Evolutionary conservation across 2,113 vertebrate species (phyloP).

Genomic region (Blennius ocellaris): DNA sequence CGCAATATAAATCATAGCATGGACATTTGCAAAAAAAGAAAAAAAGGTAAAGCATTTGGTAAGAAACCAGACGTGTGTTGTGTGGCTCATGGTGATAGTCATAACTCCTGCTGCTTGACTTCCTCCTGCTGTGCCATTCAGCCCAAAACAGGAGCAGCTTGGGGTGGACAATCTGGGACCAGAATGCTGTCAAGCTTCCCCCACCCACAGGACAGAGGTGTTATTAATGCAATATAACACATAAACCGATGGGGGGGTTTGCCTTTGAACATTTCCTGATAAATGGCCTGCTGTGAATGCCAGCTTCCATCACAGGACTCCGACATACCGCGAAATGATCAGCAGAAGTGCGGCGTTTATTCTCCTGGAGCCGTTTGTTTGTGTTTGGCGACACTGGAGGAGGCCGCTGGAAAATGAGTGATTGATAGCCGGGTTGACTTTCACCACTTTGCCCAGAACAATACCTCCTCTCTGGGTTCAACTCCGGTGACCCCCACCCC

Average conservation of each 20-base stretch:
- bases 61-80: constrained; percentile 8
- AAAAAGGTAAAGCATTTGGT: constrained; percentile 19
- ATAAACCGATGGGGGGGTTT: constrained; percentile 47
- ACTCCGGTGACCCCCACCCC: constrained; percentile 45
- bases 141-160: constrained; percentile 60
- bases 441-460: constrained; percentile 20
- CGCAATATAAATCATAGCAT: constrained; percentile 1
- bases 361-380: constrained; percentile 32
- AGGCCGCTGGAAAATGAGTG: constrained; percentile 26
- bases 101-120: constrained; percentile 55
- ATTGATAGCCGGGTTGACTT: constrained; percentile 54
- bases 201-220: constrained; percentile 70
- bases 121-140: constrained; percentile 60
- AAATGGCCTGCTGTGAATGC: constrained; percentile 55
- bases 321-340: constrained; percentile 29
- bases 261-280: constrained; percentile 46
- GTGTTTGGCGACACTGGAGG: constrained; percentile 23
- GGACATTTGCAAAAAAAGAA: background rate
- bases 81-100: constrained; percentile 42
- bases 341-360: constrained; percentile 19
- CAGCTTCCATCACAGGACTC: constrained; percentile 15
- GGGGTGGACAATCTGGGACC: constrained; percentile 61
- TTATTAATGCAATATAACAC: constrained; percentile 81
- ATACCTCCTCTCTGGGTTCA: constrained; percentile 5
- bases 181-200: constrained; percentile 55